These are phyloP conservation scores for Bilobella aurantiaca DNA, from an alignment of 1,140 invertebrate species.

Conservation along the genomic window DNA sequence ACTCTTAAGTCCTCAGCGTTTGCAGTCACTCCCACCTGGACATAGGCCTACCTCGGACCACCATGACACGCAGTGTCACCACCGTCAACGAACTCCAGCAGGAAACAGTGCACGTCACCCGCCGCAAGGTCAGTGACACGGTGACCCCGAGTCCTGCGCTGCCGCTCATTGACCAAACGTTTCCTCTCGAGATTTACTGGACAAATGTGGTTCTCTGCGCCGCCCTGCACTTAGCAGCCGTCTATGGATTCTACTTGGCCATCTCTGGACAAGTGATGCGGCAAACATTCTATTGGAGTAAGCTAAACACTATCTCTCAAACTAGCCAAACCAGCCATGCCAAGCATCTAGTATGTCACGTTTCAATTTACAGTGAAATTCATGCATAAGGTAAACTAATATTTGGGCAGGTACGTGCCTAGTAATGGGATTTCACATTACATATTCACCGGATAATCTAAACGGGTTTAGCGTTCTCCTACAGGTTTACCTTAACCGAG, in stretches of 20 bases:
- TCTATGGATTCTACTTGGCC: constrained; percentile 29
- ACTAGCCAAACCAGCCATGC: too few species aligned
- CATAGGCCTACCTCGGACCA: background rate
- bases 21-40: too few species aligned
- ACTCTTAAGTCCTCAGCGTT: too few species aligned
- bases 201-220: constrained; percentile 34
- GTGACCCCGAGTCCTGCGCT: too few species aligned
- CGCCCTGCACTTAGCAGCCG: constrained; percentile 31
- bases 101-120: background rate
- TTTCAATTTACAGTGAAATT: background rate
- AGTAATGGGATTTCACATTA: too few species aligned
- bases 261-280: constrained; percentile 33
- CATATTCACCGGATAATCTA: too few species aligned
- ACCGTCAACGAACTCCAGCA: background rate
- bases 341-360: too few species aligned
- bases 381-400: too few species aligned
- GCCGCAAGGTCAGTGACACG: background rate
- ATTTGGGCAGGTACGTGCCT: too few species aligned
- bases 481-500: too few species aligned
- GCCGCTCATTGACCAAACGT: constrained; percentile 11
- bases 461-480: too few species aligned
- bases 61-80: background rate
- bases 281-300: constrained; percentile 32
- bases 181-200: constrained; percentile 35
- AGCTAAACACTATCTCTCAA: constrained; percentile 16